A percentile compares a stretch with the other conserved stretches of the same genome.
Conservation (phyloP, 2,113 vertebrate genomes). For the Tachuris rubrigastra region DNA sequence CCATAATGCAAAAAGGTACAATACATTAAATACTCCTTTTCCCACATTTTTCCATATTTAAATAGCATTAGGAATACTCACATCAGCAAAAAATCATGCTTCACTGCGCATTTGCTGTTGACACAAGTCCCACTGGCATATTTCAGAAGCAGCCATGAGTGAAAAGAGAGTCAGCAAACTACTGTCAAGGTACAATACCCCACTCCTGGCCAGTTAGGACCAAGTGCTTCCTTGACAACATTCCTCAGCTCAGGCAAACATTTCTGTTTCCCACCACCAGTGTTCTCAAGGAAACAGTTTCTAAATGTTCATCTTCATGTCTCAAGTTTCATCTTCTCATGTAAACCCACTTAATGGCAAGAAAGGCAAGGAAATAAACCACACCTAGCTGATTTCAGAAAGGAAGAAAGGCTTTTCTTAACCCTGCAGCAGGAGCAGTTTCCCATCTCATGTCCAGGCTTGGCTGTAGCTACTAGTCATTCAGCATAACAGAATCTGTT, state of each 20-base stretch:
- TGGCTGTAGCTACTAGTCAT: constrained; percentile 9
- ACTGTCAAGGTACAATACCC: background rate
- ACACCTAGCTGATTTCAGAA: background rate
- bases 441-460: background rate
- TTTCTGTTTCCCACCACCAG: background rate
- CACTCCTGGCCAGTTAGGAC: background rate
- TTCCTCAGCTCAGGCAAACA: background rate
- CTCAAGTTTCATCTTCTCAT: background rate
- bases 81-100: background rate
- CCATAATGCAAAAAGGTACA: background rate
- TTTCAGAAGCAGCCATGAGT: background rate
- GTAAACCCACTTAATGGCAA: background rate
- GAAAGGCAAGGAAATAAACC: constrained; percentile 16
- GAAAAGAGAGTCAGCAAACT: background rate
- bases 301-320: background rate
- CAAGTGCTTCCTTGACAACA: background rate
- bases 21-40: background rate
- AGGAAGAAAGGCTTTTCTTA: background rate
- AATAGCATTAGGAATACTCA: background rate
- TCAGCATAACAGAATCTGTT: constrained; percentile 37
- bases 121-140: background rate
- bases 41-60: background rate
- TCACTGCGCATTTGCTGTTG: background rate
- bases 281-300: background rate
- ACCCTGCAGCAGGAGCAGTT: background rate